phyloP scores from a whole-genome alignment of 2,888 invertebrate genomes.

The Thyatira batis region DNA sequence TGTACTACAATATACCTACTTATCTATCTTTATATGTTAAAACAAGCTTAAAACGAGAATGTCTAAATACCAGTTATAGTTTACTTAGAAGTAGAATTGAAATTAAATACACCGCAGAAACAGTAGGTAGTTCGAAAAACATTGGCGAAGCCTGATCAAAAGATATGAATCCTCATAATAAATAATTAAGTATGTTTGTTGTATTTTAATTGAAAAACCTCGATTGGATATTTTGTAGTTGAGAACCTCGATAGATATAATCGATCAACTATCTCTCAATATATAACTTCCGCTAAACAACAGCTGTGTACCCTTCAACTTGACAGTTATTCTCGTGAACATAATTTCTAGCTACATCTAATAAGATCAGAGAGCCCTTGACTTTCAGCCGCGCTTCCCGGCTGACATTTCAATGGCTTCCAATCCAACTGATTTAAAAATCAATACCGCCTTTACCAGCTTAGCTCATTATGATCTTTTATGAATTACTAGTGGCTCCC shows the following conservation, averaged over 20 bases:
- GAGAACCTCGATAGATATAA: neutral
- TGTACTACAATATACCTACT: neutral
- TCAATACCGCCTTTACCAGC: slow-evolving; percentile 41
- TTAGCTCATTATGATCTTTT: slow-evolving; percentile 15
- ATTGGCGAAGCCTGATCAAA: too few species aligned
- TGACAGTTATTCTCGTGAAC: slow-evolving; percentile 44
- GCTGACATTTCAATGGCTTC: slow-evolving; percentile 57
- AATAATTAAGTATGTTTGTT: too few species aligned
- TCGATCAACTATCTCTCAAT: too few species aligned
- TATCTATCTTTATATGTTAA: neutral
- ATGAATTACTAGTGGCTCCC: slow-evolving; percentile 11
- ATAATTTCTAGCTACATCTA: slow-evolving; percentile 46
- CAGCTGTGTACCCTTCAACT: slow-evolving; percentile 57
- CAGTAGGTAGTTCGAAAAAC: too few species aligned
- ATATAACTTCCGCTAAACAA: neutral
- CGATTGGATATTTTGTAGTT: neutral
- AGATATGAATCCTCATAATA: too few species aligned
- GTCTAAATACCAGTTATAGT: too few species aligned
- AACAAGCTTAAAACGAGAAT: neutral
- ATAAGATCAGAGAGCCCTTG: slow-evolving; percentile 69
- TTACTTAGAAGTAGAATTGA: too few species aligned
- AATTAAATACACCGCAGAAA: too few species aligned
- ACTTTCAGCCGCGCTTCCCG: slow-evolving; percentile 57
- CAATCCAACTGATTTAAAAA: slow-evolving; percentile 42
- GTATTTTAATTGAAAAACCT: too few species aligned